Conservation (phyloP, 2,797 vertebrate genomes). For the Moxostoma hubbsi region DNA sequence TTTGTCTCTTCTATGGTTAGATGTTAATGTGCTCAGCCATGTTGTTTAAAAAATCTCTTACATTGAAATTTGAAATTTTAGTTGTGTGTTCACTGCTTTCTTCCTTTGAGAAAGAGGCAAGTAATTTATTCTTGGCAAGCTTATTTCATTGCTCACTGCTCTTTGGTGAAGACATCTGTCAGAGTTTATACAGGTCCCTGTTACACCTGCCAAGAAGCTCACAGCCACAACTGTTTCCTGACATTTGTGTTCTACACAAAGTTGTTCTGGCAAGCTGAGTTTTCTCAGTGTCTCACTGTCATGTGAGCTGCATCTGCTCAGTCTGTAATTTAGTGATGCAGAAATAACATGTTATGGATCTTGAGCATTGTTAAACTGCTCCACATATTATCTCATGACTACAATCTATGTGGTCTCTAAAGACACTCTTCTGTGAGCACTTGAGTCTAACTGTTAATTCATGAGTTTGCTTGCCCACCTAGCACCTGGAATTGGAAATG, state of each 20-base stretch:
- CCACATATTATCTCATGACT: not conserved
- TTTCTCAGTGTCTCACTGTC: not conserved
- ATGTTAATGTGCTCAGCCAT: not conserved
- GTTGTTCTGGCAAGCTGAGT: not conserved
- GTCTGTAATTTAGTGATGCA: no score
- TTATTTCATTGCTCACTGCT: not conserved
- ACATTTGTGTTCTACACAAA: not conserved
- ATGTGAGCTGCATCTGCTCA: not conserved
- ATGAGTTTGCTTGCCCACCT: no score
- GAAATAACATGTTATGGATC: no score
- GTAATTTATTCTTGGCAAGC: not conserved
- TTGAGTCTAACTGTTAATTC: no score
- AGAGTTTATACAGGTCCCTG: not conserved
- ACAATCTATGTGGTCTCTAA: no score
- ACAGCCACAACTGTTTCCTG: not conserved
- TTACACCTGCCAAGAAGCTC: not conserved
- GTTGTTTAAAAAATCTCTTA: not conserved
- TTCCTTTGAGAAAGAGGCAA: not conserved
- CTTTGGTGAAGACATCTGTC: constrained; percentile 4
- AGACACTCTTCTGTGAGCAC: no score
- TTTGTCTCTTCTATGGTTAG: not conserved
- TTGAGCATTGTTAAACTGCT: not conserved
- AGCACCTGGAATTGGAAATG: no score
- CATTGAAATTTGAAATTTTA: not conserved
- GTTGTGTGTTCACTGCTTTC: not conserved